Base-by-base conservation (phyloP, 2,888 invertebrate genomes). In the Leptinotarsa juncta region DNA sequence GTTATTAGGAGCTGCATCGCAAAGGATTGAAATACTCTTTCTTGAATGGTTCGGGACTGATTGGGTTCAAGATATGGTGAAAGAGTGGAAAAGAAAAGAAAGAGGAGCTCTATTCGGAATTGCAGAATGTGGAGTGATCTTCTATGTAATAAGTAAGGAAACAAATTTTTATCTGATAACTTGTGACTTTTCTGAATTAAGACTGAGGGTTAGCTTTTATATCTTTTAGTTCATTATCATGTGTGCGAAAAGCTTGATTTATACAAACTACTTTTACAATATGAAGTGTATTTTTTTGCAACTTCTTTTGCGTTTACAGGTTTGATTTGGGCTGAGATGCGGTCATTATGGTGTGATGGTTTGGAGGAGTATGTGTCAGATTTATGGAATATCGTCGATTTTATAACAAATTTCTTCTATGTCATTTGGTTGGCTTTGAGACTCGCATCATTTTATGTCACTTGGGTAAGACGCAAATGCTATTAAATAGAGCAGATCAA, bases 361-460 rank as follows among this genome's bases (percentile, higher is more conserved):
- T 88, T 98, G 10, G 89, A 94, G 81, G 97, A 98, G 81, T 99
- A 99, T 86, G 92, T 96, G 65, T 94, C 94, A 80, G 98, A 99
- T 88, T 91, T 99, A 79, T 99, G 99, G 99, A 99, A 99, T 86
- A 96, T 99, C 77, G 95, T 99, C 4, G 99, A 99, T 88, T 98
- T 98, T 86, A 95, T 98, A 83, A 98, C 98, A 10, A 98, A 99
- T 87, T 93, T 95, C 82, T 95, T 99, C 83, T 99, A 99, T 86
- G 94, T 98, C 26, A 94, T 96, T 60, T 99, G 99, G 92, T 93
- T 98, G 80, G 92, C 94, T 72, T 90, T 99, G 81, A 90, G 99
- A 79, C 90, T 96, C 71, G 94, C 97, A 0, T 94, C 99, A 16
- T 97, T 96, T 92, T 93, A 94, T 82, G 91, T 95, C 72, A 95